phyloP scores from a whole-genome alignment of 2,888 invertebrate genomes.

The Brassicogethes aeneus region DNA sequence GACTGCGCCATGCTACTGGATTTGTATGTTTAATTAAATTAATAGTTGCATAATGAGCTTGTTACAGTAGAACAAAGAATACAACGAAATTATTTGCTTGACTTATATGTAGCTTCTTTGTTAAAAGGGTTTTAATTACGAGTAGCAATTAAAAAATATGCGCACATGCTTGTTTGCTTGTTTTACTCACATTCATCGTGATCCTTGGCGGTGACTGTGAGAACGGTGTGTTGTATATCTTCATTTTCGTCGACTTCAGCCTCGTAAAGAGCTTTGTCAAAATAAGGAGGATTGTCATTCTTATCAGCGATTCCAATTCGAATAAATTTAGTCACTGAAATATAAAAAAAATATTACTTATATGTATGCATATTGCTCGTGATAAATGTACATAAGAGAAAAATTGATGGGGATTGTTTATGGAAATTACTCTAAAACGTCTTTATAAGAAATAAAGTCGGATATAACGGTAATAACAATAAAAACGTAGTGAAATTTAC shows the following conservation, averaged over 20 bases:
- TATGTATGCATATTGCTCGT: background rate
- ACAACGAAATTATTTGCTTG: too few species aligned
- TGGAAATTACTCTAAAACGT: too few species aligned
- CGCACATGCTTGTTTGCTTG: too few species aligned
- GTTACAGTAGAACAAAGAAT: too few species aligned
- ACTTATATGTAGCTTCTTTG: too few species aligned
- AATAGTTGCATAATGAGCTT: too few species aligned
- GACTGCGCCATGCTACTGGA: too few species aligned
- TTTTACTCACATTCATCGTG: conserved; percentile 98
- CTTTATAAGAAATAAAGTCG: background rate
- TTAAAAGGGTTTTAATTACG: too few species aligned
- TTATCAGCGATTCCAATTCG: conserved; percentile 98
- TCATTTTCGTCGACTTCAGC: conserved; percentile 98
- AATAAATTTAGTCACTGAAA: conserved; percentile 94
- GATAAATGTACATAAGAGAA: too few species aligned
- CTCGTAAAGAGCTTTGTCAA: conserved; percentile 93
- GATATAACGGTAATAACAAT: background rate
- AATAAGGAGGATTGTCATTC: conserved; percentile 99
- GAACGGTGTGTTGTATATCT: conserved; percentile 92
- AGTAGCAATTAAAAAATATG: too few species aligned
- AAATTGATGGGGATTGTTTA: too few species aligned
- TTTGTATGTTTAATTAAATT: too few species aligned
- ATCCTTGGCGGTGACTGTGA: conserved; percentile 98
- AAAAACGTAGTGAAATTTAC: background rate
- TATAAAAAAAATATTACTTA: conserved; percentile 13